Evolutionary conservation across 2,797 vertebrate species (phyloP), one percentile per base, ranked within the genome.

Genomic region (Melanotaenia nigrans): DNA sequence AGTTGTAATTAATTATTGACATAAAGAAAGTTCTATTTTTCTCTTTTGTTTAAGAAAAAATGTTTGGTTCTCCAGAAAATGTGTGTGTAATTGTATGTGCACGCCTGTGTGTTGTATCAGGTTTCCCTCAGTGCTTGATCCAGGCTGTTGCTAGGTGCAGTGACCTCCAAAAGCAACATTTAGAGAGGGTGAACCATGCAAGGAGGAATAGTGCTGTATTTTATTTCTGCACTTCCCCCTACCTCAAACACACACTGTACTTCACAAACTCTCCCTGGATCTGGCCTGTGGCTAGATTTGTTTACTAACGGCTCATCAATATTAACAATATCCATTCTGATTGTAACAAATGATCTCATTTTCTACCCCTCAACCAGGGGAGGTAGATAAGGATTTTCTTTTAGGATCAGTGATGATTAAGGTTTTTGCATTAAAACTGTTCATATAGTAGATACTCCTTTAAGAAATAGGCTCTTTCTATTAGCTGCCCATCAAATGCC

Each of bases 151-250:
- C 91, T 89, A 87, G 85, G 89, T 81, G 83, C 83, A 2, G 35
- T 90, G 91, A 91, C 88, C 88, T 91, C 89, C 61, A 85, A 80
- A 58, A 88, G 83, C 73, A 90, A 93, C 88, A 87, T 79, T 82
- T 79, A 75, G 85, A 82, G 75, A 90, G 85, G 82, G 74, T 87
- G 84, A 91, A 90, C 87, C 70, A 85, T 83, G 79, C 75, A 73
- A 78, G 68, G 56, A 81, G 79, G 65, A 79, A 82, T 38, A 56
- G 59, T 76, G 62, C 77, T 80, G 87, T 85, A 87, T 90, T 92
- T 90, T 78, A 85, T 90, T 89, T 85, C 74, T 62, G 56, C 57
- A 71, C 84, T 80, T 75, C 75, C 82, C 82, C 77, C 61, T 11
- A 30, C 49, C 25, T 35, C 65, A 79, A 82, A 85, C 75, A 65